phyloP scores from a whole-genome alignment of 2,888 invertebrate species.

The Sarcophaga variegata region DNA sequence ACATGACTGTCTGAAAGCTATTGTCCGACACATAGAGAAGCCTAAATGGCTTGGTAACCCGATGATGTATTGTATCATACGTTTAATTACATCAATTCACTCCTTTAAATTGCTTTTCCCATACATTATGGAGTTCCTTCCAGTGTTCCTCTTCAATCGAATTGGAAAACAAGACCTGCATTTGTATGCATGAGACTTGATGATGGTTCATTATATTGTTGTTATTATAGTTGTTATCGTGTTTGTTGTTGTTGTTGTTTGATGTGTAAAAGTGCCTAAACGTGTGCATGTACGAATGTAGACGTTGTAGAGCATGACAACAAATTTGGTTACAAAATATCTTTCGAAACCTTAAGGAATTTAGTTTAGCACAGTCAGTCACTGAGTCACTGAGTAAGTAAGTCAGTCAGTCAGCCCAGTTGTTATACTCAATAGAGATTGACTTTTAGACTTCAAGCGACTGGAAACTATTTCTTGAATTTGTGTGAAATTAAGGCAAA shows the following conservation, averaged over 20 bases:
- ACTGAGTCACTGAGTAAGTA: neutral
- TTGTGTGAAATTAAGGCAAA: slow-evolving; percentile 32
- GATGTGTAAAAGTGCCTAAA: neutral
- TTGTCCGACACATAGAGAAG: too few species aligned
- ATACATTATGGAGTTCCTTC: too few species aligned
- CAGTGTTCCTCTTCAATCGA: too few species aligned
- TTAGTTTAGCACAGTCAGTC: slow-evolving; percentile 28
- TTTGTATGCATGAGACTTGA: slow-evolving; percentile 45
- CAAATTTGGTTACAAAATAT: slow-evolving; percentile 5
- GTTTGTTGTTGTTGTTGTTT: neutral
- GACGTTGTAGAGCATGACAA: neutral
- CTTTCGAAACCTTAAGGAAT: slow-evolving; percentile 41
- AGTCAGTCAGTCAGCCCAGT: neutral
- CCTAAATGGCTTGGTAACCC: too few species aligned
- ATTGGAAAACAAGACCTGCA: neutral
- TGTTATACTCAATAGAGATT: neutral
- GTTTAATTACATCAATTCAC: too few species aligned
- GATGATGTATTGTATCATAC: too few species aligned
- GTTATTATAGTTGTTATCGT: neutral
- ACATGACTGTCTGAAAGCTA: too few species aligned
- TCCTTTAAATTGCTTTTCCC: too few species aligned
- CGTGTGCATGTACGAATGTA: neutral
- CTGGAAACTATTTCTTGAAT: slow-evolving; percentile 28
- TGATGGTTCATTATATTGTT: slow-evolving; percentile 33
- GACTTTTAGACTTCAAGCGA: slow-evolving; percentile 54